Evolutionary conservation across 1,140 invertebrate species (phyloP).

Genomic region (Diorhabda elongata): DNA sequence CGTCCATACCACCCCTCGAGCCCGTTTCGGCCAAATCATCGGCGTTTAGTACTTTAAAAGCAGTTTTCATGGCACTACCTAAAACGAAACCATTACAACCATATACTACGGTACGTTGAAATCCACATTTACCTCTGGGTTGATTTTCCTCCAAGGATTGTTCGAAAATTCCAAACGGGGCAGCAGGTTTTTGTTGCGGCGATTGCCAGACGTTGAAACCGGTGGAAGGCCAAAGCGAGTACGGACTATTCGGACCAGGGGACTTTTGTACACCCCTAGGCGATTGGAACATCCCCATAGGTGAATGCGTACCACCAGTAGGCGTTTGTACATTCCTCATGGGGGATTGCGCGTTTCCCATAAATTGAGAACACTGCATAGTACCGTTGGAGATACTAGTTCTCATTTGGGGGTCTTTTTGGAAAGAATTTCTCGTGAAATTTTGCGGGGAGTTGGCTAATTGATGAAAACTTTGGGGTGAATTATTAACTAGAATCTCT

Average conservation of each 20-base stretch:
- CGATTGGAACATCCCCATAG: background rate
- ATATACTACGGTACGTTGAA: background rate
- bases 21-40: constrained; percentile 45
- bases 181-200: background rate
- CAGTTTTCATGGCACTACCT: constrained; percentile 45
- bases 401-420: background rate
- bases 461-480: background rate
- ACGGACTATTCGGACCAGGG: background rate
- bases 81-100: constrained; percentile 1
- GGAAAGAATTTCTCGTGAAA: background rate
- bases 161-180: background rate
- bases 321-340: background rate
- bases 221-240: background rate
- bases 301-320: background rate
- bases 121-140: background rate
- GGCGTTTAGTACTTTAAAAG: constrained; percentile 40
- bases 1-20: constrained; percentile 43
- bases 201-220: background rate
- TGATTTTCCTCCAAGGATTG: background rate
- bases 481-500: background rate
- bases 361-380: background rate
- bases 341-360: background rate
- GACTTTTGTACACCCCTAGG: background rate
- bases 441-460: background rate
- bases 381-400: background rate